These are phyloP conservation scores for Eristalis arbustorum DNA, from an alignment of 2,888 invertebrate species.

Conservation along the genomic window DNA sequence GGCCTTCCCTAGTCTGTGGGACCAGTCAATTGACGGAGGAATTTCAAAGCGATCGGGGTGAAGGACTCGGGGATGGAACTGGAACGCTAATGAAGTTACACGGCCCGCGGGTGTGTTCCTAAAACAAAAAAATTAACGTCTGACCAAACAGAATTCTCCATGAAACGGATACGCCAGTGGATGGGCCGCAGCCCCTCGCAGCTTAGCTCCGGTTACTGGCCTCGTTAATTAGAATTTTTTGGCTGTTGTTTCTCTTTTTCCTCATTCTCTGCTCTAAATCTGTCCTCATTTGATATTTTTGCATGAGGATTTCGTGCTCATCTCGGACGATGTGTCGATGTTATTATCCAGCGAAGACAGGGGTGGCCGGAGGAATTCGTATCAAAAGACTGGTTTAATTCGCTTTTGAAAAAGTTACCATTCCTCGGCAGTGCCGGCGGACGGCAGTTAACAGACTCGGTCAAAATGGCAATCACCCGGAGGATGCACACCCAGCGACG, in stretches of 20 bases:
- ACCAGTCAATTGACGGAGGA: neutral
- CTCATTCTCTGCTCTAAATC: neutral
- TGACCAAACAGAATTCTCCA: neutral
- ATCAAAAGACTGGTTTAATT: neutral
- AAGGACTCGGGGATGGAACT: neutral
- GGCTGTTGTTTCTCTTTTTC: neutral
- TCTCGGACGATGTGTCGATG: neutral
- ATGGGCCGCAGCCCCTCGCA: neutral
- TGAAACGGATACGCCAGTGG: neutral
- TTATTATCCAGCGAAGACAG: neutral
- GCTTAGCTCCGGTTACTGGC: neutral
- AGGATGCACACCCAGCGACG: neutral
- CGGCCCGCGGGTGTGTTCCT: neutral
- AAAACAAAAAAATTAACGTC: neutral
- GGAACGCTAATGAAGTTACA: neutral
- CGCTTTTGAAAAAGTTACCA: neutral
- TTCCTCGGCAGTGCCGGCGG: neutral
- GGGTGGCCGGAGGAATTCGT: neutral
- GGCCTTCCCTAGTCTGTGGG: neutral
- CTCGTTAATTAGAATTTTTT: neutral
- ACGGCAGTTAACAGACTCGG: neutral
- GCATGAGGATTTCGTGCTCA: neutral
- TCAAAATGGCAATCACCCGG: neutral
- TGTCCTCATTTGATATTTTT: neutral
- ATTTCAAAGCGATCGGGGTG: neutral